Base-by-base conservation (phyloP, 2,888 invertebrate genomes). In the Caenorhabditis sp. region DNA sequence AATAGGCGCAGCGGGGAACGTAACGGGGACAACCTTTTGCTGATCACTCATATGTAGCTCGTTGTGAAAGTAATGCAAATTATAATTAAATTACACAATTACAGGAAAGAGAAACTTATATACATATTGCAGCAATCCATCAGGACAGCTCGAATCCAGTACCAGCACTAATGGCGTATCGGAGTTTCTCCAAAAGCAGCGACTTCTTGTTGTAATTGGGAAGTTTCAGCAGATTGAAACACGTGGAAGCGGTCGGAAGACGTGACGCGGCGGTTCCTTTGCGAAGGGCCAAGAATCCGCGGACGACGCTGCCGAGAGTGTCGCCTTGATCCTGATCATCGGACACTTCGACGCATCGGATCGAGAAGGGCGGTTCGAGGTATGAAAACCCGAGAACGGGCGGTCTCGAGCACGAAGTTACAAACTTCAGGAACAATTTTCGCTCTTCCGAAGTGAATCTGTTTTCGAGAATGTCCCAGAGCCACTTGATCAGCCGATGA, bases 141-240 rank as follows among this genome's bases (percentile, higher is more conserved):
- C 60, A 89, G 55, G 87, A 87, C 5, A 99, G 94, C 93, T 99
- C 99, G 93, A 99, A 99, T 24, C 99, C 99, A 18, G 98, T 97
- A 92, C 98, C 98, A 90, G 97, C 97, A 85, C 95, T 95, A 70
- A 99, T 97, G 0, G 99, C 99, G 92, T 99, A 99, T 40, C 97
- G 94, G 5, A 99, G 93, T 92, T 99, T 99, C 91, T 99, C 98
- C 60, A 97, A 94, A 6, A 99, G 93, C 0, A 97, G 97, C 89
- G 96, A 95, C 90, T 97, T 96, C 93, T 97, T 97, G 92, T 97
- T 97, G 92, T 99, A 99, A 93, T 98, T 99, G 70, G 99, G 99
- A 90, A 97, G 94, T 92, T 99, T 99, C 56, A 99, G 94, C 50
- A 99, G 94, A 93, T 99, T 99, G 93, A 99, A 99, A 92, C 99